Conservation (phyloP, 2,113 vertebrate genomes). For the Sinocyclocheilus rhinocerous region DNA sequence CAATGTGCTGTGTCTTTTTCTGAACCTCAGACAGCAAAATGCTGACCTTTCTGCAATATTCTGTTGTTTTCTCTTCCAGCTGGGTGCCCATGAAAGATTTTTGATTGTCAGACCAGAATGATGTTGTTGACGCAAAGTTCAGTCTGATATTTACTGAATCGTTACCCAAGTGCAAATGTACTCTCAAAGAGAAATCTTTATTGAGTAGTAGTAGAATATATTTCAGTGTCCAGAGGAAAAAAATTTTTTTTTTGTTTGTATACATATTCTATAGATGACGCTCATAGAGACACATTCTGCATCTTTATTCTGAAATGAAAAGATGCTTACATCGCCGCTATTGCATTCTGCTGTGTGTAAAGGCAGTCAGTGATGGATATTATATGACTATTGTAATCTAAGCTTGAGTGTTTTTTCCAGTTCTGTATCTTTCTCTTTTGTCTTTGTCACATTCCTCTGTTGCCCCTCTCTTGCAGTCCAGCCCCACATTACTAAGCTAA, state of each 20-base stretch:
- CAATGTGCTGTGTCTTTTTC: slow-evolving; percentile 14
- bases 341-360: not conserved
- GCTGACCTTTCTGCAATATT: slow-evolving; percentile 17
- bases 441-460: not conserved
- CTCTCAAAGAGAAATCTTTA: not conserved
- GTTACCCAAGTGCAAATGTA: not conserved
- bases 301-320: not conserved
- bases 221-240: not conserved
- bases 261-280: not conserved
- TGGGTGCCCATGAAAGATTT: slow-evolving; percentile 13
- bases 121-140: slow-evolving; percentile 38
- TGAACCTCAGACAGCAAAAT: slow-evolving; percentile 1
- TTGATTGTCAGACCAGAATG: slow-evolving; percentile 24
- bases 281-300: not conserved
- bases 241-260: not conserved
- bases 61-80: slow-evolving; percentile 12
- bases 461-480: slow-evolving; percentile 80
- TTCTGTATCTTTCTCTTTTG: not conserved
- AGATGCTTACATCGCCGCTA: not conserved
- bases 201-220: not conserved
- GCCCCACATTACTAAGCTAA: slow-evolving; percentile 95
- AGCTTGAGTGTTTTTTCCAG: not conserved
- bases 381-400: too few species aligned
- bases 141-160: slow-evolving; percentile 9
- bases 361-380: too few species aligned